Conservation (phyloP, 2,113 vertebrate species). For the Cinclus cinclus region DNA sequence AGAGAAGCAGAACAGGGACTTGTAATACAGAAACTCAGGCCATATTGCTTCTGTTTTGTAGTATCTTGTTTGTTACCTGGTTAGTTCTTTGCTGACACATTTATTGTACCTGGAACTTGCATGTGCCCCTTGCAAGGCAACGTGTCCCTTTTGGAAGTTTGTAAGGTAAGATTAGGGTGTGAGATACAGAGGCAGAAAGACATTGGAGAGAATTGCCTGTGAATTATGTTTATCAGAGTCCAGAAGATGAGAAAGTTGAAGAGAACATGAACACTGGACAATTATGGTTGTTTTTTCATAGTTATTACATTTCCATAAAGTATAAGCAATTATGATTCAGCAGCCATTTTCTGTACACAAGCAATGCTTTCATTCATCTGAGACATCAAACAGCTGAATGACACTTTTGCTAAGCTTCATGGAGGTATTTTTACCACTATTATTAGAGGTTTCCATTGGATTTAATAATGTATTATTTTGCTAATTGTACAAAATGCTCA, state of each 20-base stretch:
- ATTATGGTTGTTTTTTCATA: not conserved
- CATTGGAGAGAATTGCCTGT: not conserved
- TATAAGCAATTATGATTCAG: not conserved
- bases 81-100: not conserved
- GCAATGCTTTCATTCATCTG: not conserved
- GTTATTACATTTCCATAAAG: not conserved
- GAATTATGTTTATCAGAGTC: not conserved
- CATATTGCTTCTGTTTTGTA: not conserved
- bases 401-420: not conserved
- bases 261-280: not conserved
- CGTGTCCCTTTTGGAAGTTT: rapidly evolving
- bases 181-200: not conserved
- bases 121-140: not conserved
- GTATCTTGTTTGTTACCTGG: rapidly evolving
- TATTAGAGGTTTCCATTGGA: not conserved
- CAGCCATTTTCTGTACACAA: not conserved
- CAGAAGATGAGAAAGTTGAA: not conserved
- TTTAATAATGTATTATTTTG: not conserved
- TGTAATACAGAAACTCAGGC: not conserved
- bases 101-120: not conserved
- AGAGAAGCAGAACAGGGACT: not conserved
- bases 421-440: not conserved
- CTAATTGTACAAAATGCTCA: not conserved
- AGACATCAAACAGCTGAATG: not conserved
- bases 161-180: not conserved